Conservation (phyloP, 1,140 invertebrate genomes). For the Lepidurus arcticus region DNA sequence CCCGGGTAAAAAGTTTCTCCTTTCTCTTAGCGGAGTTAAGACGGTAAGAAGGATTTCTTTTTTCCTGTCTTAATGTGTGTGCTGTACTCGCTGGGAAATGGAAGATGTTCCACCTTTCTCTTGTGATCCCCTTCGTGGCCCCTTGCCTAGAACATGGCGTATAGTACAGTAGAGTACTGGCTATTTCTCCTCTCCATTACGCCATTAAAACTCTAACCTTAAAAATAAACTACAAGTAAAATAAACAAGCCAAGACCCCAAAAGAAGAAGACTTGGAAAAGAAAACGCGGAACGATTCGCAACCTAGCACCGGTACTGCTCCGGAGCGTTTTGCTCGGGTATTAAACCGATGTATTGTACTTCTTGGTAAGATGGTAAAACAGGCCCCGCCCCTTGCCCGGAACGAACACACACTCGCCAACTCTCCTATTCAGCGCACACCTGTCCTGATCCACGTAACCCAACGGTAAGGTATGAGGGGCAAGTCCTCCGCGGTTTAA, state of each 20-base stretch:
- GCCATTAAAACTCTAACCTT: no score
- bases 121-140: neutral
- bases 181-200: neutral
- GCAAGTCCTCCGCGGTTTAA: neutral
- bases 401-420: slow-evolving; percentile 11
- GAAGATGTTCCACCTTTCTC: slow-evolving; percentile 12
- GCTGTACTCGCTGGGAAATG: neutral
- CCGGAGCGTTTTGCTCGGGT: no score
- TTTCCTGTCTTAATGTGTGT: neutral
- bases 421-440: slow-evolving; percentile 8
- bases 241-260: no score
- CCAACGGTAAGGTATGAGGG: neutral
- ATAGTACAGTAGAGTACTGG: neutral
- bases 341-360: no score
- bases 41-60: neutral
- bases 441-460: slow-evolving; percentile 16
- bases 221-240: no score
- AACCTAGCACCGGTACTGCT: no score
- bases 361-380: no score
- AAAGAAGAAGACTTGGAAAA: no score
- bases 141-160: no score
- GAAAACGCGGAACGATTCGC: no score
- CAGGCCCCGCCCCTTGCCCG: neutral
- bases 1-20: neutral
- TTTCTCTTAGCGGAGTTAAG: neutral